Evolutionary conservation across 2,113 vertebrate species (phyloP).

Genomic region (Loxodonta africana): DNA sequence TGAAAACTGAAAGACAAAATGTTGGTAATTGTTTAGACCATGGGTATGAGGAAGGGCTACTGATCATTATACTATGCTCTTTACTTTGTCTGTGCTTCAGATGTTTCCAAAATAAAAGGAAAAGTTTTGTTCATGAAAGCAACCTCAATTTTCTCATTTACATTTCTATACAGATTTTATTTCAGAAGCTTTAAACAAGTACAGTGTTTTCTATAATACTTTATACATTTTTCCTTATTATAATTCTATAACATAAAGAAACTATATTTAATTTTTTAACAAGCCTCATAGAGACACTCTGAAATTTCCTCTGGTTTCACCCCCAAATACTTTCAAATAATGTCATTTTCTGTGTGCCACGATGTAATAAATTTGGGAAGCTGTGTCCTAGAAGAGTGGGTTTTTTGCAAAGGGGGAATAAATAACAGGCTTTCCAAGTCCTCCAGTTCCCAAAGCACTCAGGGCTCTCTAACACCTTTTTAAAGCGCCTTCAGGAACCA

Average conservation of each 20-base stretch:
- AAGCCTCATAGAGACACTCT: slow-evolving; percentile 27
- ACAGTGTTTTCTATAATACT: not conserved
- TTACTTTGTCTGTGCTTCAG: not conserved
- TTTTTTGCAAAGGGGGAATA: slow-evolving; percentile 61
- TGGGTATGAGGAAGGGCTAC: not conserved
- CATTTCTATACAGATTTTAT: slow-evolving; percentile 58
- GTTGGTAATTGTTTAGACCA: not conserved
- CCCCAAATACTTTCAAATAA: slow-evolving; percentile 47
- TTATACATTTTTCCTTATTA: slow-evolving; percentile 28
- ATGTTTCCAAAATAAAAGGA: slow-evolving; percentile 38
- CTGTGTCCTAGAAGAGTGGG: slow-evolving; percentile 2
- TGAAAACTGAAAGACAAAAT: not conserved
- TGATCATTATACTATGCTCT: not conserved
- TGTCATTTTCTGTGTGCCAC: slow-evolving; percentile 29
- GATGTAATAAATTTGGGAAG: not conserved
- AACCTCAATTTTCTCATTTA: slow-evolving; percentile 53
- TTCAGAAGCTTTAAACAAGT: slow-evolving; percentile 49
- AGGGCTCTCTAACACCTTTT: not conserved
- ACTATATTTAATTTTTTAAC: slow-evolving; percentile 2
- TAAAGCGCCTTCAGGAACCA: slow-evolving; percentile 61
- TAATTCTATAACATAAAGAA: slow-evolving; percentile 49
- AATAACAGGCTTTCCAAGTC: slow-evolving; percentile 73
- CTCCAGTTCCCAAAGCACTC: slow-evolving; percentile 64
- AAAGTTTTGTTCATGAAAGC: not conserved
- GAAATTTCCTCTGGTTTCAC: slow-evolving; percentile 1